These are phyloP conservation scores for Coregonus clupeaformis DNA, from an alignment of 2,113 vertebrate species.

Conservation along the genomic window DNA sequence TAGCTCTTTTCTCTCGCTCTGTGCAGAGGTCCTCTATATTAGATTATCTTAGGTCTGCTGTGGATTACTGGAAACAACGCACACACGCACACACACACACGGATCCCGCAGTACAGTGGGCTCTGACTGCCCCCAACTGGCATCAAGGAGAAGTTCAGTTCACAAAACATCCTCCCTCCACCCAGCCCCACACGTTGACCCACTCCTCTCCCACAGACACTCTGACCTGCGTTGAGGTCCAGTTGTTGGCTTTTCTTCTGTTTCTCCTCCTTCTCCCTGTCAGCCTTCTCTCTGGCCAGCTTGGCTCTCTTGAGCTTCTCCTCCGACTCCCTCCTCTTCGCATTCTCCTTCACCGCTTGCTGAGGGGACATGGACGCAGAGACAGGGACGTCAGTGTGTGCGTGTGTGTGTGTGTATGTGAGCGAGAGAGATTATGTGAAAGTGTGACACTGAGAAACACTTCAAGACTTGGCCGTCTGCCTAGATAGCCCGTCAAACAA, in stretches of 20 bases:
- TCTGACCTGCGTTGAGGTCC: conserved; percentile 78
- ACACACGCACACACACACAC: conserved; percentile 8
- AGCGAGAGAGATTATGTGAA: background rate
- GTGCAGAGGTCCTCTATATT: conserved; percentile 54
- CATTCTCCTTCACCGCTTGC: conserved; percentile 83
- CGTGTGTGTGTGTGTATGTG: background rate
- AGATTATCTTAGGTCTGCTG: conserved; percentile 53
- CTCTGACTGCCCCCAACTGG: conserved; percentile 72
- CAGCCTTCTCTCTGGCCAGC: conserved; percentile 81
- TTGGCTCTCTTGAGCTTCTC: conserved; percentile 81
- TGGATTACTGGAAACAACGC: background rate
- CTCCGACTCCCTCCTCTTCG: conserved; percentile 79
- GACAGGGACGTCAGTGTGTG: conserved; percentile 16
- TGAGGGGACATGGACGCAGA: conserved; percentile 48
- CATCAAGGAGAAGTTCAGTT: conserved; percentile 50
- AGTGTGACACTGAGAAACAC: background rate
- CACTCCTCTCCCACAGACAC: background rate
- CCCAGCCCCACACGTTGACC: background rate
- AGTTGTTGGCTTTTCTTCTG: conserved; percentile 78
- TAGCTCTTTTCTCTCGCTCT: conserved; percentile 2
- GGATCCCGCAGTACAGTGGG: conserved; percentile 44
- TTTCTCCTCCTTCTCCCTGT: conserved; percentile 81
- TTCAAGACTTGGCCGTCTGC: background rate
- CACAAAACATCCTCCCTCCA: background rate
- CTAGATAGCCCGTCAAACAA: conserved; percentile 4